Evolutionary conservation across 2,113 vertebrate species (phyloP).

Genomic region (Campylomormyrus numenius): DNA sequence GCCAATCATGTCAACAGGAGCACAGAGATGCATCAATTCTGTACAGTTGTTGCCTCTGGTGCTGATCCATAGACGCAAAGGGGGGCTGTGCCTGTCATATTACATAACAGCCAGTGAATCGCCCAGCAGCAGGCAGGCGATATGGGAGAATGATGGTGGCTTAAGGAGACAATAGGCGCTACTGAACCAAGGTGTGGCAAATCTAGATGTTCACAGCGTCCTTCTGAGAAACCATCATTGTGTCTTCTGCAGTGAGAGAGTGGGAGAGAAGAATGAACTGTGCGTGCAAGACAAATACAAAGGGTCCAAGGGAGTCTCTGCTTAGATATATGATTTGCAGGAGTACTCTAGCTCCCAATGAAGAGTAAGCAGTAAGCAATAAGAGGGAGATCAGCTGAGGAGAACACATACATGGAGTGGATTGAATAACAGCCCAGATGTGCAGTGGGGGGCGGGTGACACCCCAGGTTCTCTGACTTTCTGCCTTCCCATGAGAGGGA

Average conservation of each 20-base stretch:
- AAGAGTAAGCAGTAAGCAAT: not conserved
- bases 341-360: not conserved
- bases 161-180: not conserved
- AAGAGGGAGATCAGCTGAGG: not conserved
- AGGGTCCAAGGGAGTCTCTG: not conserved
- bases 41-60: not conserved
- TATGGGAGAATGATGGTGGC: not conserved
- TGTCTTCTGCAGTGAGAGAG: not conserved
- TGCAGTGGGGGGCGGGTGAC: not conserved
- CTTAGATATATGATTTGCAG: not conserved
- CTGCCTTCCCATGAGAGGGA: not conserved
- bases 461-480: not conserved
- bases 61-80: not conserved
- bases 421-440: not conserved
- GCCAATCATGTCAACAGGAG: not conserved
- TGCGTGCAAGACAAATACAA: not conserved
- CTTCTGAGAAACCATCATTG: not conserved
- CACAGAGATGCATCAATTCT: not conserved
- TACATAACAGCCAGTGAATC: not conserved
- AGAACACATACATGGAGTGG: not conserved
- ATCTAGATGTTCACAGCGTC: not conserved
- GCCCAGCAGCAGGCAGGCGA: not conserved
- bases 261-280: not conserved
- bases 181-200: not conserved
- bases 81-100: not conserved